Evolutionary conservation across 2,797 vertebrate genomes (phyloP), one percentile per base, ranked within the genome.

Genomic region (Thunnus albacares): DNA sequence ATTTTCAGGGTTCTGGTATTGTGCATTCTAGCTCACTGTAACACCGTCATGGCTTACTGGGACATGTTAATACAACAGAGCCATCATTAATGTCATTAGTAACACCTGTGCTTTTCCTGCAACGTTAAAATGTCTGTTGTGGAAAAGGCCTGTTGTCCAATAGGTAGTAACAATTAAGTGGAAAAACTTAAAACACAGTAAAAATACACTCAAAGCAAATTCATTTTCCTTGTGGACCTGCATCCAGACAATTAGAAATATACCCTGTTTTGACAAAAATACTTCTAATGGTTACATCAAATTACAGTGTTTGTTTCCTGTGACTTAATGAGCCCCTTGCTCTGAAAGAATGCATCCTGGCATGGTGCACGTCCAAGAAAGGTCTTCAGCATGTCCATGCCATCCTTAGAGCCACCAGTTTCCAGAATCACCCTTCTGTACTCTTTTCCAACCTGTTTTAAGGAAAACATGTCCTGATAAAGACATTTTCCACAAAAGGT

Each of bases 371-470:
- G 97, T 49, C 96, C 94, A n/a, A 99, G 95, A 87, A 98, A 98
- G 80, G 82, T 94, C 80, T 94, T 94, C 83, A 99, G 94, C 96
- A 99, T 97, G 83, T 97, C 97, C 94, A 95, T 95, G 53, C 97
- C 98, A 80, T 99, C 97, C 89, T 95, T 91, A 60, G 97, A 97
- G 80, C 97, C 98, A 6, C 97, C 98, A 10, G 97, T 93, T 89
- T 97, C 97, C 90, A 99, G 94, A 81, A 99, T 97, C 83, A 96
- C 93, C 68, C 93, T 94, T 89, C 97, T 96, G 96, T 99, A 99
- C 90, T 97, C 97, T 91, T 93, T 96, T 72, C 98, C 97, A 83
- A 97, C 96, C 98, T 99, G 89, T 6, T 53, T 66, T 1, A 24
- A 43, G 15, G 20, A 72, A 71, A 17, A 66, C 2, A 68, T 6